Base-by-base conservation (phyloP, 2,797 vertebrate genomes). In the Pseudotriccus pelzelni region DNA sequence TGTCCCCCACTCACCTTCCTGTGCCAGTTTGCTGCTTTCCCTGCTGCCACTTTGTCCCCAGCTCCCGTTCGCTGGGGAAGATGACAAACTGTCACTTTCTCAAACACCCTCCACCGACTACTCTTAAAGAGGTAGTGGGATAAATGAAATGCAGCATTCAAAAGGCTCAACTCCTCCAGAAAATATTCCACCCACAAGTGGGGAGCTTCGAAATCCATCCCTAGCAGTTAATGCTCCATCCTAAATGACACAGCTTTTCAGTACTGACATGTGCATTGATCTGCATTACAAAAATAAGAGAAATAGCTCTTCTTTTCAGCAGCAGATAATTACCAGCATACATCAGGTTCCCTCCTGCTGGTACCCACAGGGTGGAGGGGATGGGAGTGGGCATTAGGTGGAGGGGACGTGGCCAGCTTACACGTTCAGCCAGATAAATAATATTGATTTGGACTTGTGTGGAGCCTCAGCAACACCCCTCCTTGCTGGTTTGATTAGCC, bases 11-110 rank as follows among this genome's bases (percentile, higher is more conserved):
- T 94, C 84, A 93, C 70, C 89, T 60, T 49, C 56, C n/a, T 0
- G 3, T 94, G 77, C 91, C 83, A 74, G 77, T 91, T 94, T 88
- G 37, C 66, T 87, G 79, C 95, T 89, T 91, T 74, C 77, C 74
- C 56, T 93, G 70, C 84, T 77, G 55, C 91, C 64, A 21, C 74
- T 89, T 84, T 49, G 80, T 90, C 83, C 87, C 74, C 85, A 70
- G 60, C 72, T 93, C 76, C 87, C 69, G 80, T 85, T 95, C 1
- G 0, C 63, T 91, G 83, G 87, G 74, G 83, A 96, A 93, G 89
- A 84, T 96, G 95, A 96, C 96, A 95, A 95, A 87, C 94, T 95
- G 95, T 94, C 96, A 95, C 85, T 95, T 96, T 95, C 87, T 96
- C 93, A 91, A 88, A 96, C 96, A 94, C 85, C 85, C 85, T 90